These are phyloP conservation scores for Lamellibrachia satsuma DNA, from an alignment of 2,888 invertebrate genomes.

Conservation along the genomic window DNA sequence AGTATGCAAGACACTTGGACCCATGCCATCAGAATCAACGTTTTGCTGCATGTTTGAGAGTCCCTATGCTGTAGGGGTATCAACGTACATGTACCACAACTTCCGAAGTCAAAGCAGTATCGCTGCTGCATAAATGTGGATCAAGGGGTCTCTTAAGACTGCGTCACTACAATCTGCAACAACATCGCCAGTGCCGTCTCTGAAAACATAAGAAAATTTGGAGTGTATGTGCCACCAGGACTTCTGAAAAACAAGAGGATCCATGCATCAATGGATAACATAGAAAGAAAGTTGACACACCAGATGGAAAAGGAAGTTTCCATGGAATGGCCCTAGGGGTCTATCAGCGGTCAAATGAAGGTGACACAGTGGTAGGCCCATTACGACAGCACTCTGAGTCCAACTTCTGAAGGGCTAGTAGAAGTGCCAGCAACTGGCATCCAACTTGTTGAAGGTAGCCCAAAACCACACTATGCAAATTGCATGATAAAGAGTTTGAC, in stretches of 20 bases:
- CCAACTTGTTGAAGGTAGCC: not conserved
- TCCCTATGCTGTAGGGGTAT: conserved; percentile 18
- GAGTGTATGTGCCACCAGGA: conserved; percentile 26
- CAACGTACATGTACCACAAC: conserved; percentile 19
- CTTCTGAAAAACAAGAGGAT: conserved; percentile 22
- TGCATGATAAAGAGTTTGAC: no score
- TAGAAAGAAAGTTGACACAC: conserved; percentile 7
- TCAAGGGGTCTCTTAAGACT: not conserved
- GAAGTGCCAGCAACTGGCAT: not conserved
- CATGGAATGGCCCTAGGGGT: conserved; percentile 24
- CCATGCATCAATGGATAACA: conserved; percentile 21
- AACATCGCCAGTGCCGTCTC: conserved; percentile 23
- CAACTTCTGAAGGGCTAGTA: not conserved
- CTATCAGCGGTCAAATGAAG: conserved; percentile 13
- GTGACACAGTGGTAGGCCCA: not conserved
- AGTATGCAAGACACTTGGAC: not conserved
- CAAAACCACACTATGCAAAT: no score
- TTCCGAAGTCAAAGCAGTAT: conserved; percentile 17
- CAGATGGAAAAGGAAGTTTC: conserved; percentile 26
- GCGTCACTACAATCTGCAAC: not conserved
- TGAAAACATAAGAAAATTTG: conserved; percentile 22
- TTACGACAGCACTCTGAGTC: not conserved
- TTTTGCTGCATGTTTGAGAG: not conserved
- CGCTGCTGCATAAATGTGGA: not conserved
- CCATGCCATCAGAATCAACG: not conserved